These are phyloP conservation scores for Leuciscus idus DNA, from an alignment of 2,113 vertebrate genomes.

Conservation along the genomic window DNA sequence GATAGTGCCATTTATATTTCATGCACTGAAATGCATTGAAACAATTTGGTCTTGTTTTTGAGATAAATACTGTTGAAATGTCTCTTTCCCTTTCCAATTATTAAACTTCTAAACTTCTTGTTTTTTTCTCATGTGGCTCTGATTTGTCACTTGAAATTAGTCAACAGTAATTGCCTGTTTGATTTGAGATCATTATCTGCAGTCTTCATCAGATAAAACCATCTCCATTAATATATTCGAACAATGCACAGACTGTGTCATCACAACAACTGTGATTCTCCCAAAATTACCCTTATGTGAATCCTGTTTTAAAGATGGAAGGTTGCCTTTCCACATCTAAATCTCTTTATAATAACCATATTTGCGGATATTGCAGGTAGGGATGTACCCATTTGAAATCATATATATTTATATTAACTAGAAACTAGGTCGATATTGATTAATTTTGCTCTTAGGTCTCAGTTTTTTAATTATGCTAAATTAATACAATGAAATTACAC, in stretches of 20 bases:
- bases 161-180: neutral
- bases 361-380: neutral
- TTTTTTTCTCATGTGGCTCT: neutral
- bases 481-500: neutral
- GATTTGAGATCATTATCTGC: neutral
- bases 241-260: neutral
- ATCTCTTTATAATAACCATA: neutral
- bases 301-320: neutral
- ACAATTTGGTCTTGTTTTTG: neutral
- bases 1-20: neutral
- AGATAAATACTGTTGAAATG: neutral
- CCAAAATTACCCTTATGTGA: neutral
- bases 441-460: neutral
- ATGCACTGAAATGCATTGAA: neutral
- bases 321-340: neutral
- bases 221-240: neutral
- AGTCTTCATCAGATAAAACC: slow-evolving; percentile 59
- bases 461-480: neutral
- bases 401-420: neutral
- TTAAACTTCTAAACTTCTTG: neutral
- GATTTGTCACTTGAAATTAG: neutral
- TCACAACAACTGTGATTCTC: neutral
- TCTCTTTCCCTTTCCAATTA: neutral
- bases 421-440: neutral
- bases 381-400: neutral